Base-by-base conservation (phyloP, 2,888 invertebrate genomes). In the Meteorus cinctellus region DNA sequence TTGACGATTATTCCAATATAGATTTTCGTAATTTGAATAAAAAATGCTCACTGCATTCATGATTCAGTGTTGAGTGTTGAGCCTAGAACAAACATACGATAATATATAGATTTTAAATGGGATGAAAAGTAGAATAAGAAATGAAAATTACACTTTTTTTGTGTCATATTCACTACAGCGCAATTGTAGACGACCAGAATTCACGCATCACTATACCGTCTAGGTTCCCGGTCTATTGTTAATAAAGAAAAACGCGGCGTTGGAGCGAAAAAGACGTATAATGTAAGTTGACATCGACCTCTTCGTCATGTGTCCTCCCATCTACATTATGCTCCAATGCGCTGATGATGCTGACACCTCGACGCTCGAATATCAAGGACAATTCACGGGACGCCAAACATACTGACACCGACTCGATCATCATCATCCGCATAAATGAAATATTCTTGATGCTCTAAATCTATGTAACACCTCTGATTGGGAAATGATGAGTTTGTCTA, bases 221-320 rank as follows among this genome's bases (percentile, higher is more conserved):
- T 10, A 41, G 8, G 12, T 12, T 12, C 0, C 41, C 2, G 12
- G 12, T 41, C 24, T 41, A 41, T 6, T 1, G 19, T 1, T 55
- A 19, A 55, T n/a, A 8, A 19, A 55, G n/a, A 19, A 81, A 71
- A 55, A 75, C 68, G 78, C 79, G 78, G 80, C 78, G 78, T 76
- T 76, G 8, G 80, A 80, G 77, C 31, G 62, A 24, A 41, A 41
- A 55, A 19, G n/a, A 55, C 24, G 19, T n/a, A 55, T 55, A 55
- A 55, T 55, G 19, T 19, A 55, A 55, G 62, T 70, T 29, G 65
- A 34, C 55, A 74, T 78, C 78, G 80, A 81, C 78, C 78, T 81
- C 82, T 84, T 84, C 82, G 83, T 84, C 83, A 84, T 80, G 82
- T 81, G 77, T 80, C 19, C 51, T 55, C 19, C 76, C 82, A 79